These are phyloP conservation scores for Clamator glandarius DNA, from an alignment of 2,797 vertebrate species.

Conservation along the genomic window DNA sequence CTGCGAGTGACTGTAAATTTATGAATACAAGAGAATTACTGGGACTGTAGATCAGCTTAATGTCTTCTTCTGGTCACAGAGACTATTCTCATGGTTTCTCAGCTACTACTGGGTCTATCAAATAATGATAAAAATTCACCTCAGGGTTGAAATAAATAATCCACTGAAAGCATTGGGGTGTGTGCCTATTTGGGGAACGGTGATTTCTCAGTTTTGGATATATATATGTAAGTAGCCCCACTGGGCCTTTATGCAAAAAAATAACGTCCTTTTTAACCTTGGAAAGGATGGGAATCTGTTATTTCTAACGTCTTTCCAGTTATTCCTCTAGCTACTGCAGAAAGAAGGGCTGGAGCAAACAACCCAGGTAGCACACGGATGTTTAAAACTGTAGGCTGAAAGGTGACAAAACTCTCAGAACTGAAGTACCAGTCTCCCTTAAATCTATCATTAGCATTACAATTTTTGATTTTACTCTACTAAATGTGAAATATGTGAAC, in stretches of 20 bases:
- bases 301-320: background rate
- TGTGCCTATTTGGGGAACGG: background rate
- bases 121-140: constrained; percentile 35
- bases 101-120: background rate
- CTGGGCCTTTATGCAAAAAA: background rate
- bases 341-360: background rate
- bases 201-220: background rate
- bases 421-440: background rate
- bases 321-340: background rate
- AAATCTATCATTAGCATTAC: background rate
- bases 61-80: background rate
- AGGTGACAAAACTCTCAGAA: background rate
- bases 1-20: constrained; percentile 5
- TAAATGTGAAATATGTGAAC: background rate
- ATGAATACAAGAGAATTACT: constrained; percentile 21
- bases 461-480: background rate
- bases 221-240: background rate
- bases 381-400: background rate
- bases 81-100: background rate
- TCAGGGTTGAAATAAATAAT: constrained; percentile 26
- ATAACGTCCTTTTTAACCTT: background rate
- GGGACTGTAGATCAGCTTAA: constrained; percentile 19
- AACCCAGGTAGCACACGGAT: too few relatives aligned
- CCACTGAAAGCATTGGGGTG: background rate
- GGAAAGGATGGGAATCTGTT: background rate